These are phyloP conservation scores for Squalus acanthias DNA, from an alignment of 2,797 vertebrate species.

Conservation along the genomic window DNA sequence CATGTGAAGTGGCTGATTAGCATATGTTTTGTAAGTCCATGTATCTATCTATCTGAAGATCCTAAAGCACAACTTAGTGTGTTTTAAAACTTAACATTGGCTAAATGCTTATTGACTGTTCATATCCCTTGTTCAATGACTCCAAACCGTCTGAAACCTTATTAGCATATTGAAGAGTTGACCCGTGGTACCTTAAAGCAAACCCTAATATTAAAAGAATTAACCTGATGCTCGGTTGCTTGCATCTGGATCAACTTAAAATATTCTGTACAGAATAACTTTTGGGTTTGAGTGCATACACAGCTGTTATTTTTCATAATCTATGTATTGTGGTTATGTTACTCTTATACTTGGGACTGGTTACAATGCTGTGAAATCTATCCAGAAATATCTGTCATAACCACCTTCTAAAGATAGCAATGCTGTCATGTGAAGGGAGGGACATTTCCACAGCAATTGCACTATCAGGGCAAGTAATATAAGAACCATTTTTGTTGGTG, in stretches of 20 bases:
- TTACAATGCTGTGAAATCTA: not conserved
- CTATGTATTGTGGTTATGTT: not conserved
- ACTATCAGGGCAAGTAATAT: not conserved
- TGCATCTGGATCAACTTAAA: not conserved
- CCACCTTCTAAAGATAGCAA: not conserved
- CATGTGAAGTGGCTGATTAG: constrained; percentile 3
- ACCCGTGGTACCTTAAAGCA: not conserved
- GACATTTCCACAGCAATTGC: not conserved
- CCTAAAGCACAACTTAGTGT: not conserved
- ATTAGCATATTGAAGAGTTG: not conserved
- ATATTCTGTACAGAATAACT: not conserved
- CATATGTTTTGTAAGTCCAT: not conserved
- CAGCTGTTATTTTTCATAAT: constrained; percentile 25
- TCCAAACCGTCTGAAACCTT: not conserved
- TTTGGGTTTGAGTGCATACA: not conserved
- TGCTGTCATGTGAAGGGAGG: not conserved
- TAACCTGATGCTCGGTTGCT: not conserved
- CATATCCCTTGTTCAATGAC: not conserved
- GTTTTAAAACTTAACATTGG: constrained; percentile 8
- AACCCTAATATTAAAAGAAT: not conserved
- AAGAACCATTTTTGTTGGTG: not conserved
- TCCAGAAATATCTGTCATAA: not conserved
- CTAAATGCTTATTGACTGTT: not conserved
- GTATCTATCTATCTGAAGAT: not conserved
- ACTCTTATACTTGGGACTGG: not conserved